phyloP scores from a whole-genome alignment of 1,140 invertebrate species.

The Choristoneura fumiferana region DNA sequence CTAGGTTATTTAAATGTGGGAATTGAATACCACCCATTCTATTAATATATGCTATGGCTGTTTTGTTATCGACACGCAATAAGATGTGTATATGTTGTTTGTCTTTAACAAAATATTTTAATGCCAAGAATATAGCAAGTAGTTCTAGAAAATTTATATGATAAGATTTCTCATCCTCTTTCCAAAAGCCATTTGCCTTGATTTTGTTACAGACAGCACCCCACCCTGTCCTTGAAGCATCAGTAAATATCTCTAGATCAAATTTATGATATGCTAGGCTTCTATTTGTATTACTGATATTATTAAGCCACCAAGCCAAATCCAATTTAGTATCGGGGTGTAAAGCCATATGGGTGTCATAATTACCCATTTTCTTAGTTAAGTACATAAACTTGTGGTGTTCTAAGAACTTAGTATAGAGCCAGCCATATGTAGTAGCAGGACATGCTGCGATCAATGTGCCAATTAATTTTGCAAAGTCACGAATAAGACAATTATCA shows the following conservation, averaged over 20 bases:
- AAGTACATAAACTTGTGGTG: constrained; percentile 24
- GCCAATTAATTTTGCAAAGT: constrained; percentile 26
- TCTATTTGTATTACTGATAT: constrained; percentile 8
- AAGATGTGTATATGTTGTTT: constrained; percentile 18
- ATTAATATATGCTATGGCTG: background rate
- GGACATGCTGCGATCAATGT: constrained; percentile 23
- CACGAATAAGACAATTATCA: background rate
- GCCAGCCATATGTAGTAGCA: constrained; percentile 26
- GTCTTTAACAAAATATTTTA: background rate
- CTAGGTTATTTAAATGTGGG: no score
- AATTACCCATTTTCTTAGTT: background rate
- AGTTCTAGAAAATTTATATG: background rate
- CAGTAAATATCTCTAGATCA: background rate
- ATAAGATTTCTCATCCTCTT: background rate
- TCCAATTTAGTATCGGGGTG: background rate
- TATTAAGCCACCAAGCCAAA: constrained; percentile 14
- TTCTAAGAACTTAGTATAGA: constrained; percentile 33
- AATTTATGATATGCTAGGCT: background rate
- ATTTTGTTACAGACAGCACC: background rate
- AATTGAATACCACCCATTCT: no score
- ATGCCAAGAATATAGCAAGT: background rate
- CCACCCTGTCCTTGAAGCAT: no score
- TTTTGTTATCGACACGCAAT: constrained; percentile 18
- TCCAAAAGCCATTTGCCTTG: background rate
- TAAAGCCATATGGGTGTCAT: background rate